Evolutionary conservation across 2,797 vertebrate genomes (phyloP).

Genomic region (Darevskia mixta): DNA sequence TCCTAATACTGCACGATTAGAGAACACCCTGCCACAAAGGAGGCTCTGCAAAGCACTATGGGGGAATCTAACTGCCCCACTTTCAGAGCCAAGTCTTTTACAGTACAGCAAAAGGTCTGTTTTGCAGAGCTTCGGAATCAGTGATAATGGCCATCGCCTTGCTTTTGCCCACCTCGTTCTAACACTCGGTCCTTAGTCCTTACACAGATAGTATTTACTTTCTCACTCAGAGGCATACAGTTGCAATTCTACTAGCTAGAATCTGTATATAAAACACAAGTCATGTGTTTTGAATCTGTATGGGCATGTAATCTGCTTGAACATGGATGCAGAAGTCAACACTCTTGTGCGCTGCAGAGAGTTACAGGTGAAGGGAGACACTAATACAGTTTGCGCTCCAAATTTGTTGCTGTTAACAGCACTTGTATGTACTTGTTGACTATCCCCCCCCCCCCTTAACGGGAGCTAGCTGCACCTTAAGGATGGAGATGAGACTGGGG

Average conservation of each 20-base stretch:
- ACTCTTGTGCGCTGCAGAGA: background rate
- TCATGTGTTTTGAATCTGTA: background rate
- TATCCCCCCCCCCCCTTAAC: background rate
- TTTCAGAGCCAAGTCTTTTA: constrained; percentile 14
- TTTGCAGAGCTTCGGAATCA: background rate
- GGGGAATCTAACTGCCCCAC: constrained; percentile 4
- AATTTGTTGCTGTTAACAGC: background rate
- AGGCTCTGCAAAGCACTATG: background rate
- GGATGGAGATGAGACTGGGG: background rate
- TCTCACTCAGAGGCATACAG: background rate
- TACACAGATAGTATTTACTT: background rate
- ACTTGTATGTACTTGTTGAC: background rate
- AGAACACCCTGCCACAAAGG: constrained; percentile 8
- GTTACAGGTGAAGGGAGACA: too few relatives aligned
- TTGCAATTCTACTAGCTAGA: accelerated
- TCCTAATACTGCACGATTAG: constrained; percentile 40
- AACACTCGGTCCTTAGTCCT: background rate
- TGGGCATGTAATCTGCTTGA: background rate
- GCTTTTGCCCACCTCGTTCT: background rate
- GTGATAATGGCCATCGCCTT: background rate
- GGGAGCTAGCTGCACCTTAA: background rate
- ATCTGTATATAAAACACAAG: background rate
- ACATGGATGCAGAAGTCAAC: background rate
- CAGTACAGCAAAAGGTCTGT: background rate
- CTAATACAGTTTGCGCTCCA: too few relatives aligned